Conservation (phyloP, 2,113 vertebrate species). For the Athene cunicularia region DNA sequence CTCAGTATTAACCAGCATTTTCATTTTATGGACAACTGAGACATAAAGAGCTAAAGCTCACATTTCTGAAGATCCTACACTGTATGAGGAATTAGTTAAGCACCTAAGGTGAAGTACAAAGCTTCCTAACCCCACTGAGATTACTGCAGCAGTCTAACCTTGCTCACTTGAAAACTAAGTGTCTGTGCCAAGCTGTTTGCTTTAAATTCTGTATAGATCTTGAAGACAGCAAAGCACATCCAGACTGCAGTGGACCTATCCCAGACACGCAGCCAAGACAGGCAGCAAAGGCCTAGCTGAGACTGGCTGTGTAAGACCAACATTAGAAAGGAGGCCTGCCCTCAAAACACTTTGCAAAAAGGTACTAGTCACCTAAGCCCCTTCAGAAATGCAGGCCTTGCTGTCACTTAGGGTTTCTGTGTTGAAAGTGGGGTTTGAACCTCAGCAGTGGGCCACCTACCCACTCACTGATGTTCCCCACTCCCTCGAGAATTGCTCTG, state of each 20-base stretch:
- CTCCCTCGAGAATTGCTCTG: neutral
- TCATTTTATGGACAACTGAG: neutral
- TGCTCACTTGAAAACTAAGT: neutral
- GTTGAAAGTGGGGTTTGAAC: neutral
- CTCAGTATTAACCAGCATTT: neutral
- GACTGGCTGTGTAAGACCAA: neutral
- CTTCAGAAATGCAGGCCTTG: neutral
- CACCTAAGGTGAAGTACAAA: neutral
- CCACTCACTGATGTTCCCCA: neutral
- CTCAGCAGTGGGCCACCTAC: neutral
- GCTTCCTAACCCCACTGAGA: neutral
- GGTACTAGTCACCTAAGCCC: neutral
- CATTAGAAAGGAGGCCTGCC: neutral
- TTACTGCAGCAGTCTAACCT: neutral
- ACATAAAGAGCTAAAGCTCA: neutral
- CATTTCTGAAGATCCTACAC: neutral
- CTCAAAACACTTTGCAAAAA: neutral
- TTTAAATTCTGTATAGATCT: neutral
- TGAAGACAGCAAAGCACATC: neutral
- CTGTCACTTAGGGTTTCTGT: no score
- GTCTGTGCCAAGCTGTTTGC: neutral
- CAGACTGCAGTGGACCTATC: accelerated
- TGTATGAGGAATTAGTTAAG: neutral
- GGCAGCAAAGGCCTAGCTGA: neutral
- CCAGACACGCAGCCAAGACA: neutral